These are phyloP conservation scores for Poeciliopsis gracilis DNA, from an alignment of 2,797 vertebrate species.

Conservation along the genomic window DNA sequence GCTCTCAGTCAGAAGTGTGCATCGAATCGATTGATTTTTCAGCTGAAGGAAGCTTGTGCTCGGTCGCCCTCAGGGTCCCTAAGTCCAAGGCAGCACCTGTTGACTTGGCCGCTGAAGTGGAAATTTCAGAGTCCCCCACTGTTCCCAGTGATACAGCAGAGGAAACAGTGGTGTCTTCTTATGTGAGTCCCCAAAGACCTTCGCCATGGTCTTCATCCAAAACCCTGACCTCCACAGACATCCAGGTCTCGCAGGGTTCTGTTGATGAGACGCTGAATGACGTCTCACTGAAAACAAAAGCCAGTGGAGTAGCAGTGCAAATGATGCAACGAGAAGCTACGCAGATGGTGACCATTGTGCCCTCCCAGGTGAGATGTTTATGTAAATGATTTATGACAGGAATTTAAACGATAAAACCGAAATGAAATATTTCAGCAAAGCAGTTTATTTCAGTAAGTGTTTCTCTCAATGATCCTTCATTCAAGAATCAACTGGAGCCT, in stretches of 20 bases:
- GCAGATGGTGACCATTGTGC: conserved; percentile 80
- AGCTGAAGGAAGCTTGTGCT: conserved; percentile 37
- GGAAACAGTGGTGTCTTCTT: conserved; percentile 61
- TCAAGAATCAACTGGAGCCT: conserved; percentile 85
- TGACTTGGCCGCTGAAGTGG: conserved; percentile 74
- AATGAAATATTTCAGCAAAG: background rate
- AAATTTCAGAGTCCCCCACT: conserved; percentile 83
- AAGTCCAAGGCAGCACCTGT: conserved; percentile 73
- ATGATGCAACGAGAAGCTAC: conserved; percentile 71
- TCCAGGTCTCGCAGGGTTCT: conserved; percentile 28
- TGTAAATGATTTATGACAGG: background rate
- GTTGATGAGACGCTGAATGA: conserved; percentile 60
- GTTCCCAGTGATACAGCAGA: conserved; percentile 80
- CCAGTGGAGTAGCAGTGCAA: conserved; percentile 66
- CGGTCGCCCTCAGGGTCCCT: conserved; percentile 48
- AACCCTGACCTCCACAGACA: conserved; percentile 12
- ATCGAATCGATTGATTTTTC: conserved; percentile 60
- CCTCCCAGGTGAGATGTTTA: conserved; percentile 70
- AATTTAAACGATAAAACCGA: background rate
- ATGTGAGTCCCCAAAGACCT: conserved; percentile 73
- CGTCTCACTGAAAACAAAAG: conserved; percentile 79
- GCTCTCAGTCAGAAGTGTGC: conserved; percentile 79
- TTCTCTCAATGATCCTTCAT: conserved; percentile 27
- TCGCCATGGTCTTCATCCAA: conserved; percentile 67
- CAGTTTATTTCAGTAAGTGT: background rate